These are phyloP conservation scores for Oxystoma pomonae DNA, from an alignment of 2,888 invertebrate species.

Conservation along the genomic window DNA sequence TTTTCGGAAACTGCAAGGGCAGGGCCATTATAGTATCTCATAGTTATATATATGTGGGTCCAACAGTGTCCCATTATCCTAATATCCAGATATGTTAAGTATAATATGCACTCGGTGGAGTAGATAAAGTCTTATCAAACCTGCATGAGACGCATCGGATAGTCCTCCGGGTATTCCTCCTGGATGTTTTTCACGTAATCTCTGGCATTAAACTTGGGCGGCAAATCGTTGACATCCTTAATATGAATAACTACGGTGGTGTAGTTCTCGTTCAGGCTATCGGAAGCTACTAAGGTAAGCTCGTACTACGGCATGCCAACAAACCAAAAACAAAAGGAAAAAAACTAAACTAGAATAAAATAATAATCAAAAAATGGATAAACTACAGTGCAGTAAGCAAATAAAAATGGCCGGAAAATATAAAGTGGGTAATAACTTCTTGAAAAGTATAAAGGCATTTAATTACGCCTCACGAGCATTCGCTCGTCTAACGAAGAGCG, in stretches of 20 bases:
- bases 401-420: no score
- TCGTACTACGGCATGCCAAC: constrained; percentile 68
- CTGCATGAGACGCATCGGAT: constrained; percentile 68
- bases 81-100: no score
- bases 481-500: no score
- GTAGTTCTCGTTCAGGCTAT: constrained; percentile 85
- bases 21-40: no score
- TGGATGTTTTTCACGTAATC: constrained; percentile 68
- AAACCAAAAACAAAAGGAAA: constrained; percentile 31
- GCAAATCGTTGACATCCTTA: constrained; percentile 85
- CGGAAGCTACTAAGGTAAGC: constrained; percentile 83
- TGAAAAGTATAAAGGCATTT: no score
- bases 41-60: no score
- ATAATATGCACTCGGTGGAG: no score
- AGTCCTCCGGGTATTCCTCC: constrained; percentile 70
- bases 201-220: constrained; percentile 73
- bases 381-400: neutral
- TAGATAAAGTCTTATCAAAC: constrained; percentile 55
- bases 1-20: no score
- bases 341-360: constrained; percentile 23
- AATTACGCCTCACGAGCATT: no score
- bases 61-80: no score
- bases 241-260: constrained; percentile 79
- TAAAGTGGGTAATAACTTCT: no score
- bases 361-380: constrained; percentile 14